Percentiles rank a stretch among this genome's conserved stretches.
These are phyloP conservation scores for Zonitis immaculata DNA, from an alignment of 2,888 invertebrate genomes.

Conservation along the genomic window DNA sequence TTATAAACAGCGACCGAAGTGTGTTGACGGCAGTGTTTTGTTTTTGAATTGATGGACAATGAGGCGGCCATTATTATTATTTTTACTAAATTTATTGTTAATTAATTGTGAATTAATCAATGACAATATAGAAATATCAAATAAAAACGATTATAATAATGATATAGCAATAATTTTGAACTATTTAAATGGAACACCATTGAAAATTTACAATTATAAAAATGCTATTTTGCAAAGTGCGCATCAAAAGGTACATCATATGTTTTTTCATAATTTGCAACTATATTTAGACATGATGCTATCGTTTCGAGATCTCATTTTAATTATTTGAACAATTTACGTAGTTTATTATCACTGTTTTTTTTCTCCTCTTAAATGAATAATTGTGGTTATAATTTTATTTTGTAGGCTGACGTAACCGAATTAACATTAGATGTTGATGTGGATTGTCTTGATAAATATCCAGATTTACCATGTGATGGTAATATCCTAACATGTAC, in stretches of 20 bases:
- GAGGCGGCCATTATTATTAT: background rate
- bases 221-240: slow-evolving; percentile 49
- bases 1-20: no score
- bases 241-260: slow-evolving; percentile 49
- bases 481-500: slow-evolving; percentile 32
- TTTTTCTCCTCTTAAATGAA: slow-evolving; percentile 7
- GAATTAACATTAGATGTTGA: slow-evolving; percentile 34
- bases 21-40: background rate
- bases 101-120: slow-evolving; percentile 22
- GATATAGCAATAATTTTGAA: slow-evolving; percentile 47
- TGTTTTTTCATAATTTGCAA: background rate
- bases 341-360: background rate
- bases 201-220: slow-evolving; percentile 47
- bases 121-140: slow-evolving; percentile 5
- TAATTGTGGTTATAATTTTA: slow-evolving; percentile 11
- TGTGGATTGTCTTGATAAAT: slow-evolving; percentile 31
- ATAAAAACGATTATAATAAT: slow-evolving; percentile 22
- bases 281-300: background rate
- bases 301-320: slow-evolving; percentile 1
- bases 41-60: background rate
- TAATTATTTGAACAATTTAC: slow-evolving; percentile 7
- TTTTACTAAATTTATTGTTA: slow-evolving; percentile 19
- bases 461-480: slow-evolving; percentile 31
- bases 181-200: slow-evolving; percentile 51
- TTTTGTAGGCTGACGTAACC: slow-evolving; percentile 31